A percentile compares a stretch with the other conserved stretches of the same genome.
These are phyloP conservation scores for Calidris pugnax DNA, from an alignment of 2,113 vertebrate species.

Conservation along the genomic window DNA sequence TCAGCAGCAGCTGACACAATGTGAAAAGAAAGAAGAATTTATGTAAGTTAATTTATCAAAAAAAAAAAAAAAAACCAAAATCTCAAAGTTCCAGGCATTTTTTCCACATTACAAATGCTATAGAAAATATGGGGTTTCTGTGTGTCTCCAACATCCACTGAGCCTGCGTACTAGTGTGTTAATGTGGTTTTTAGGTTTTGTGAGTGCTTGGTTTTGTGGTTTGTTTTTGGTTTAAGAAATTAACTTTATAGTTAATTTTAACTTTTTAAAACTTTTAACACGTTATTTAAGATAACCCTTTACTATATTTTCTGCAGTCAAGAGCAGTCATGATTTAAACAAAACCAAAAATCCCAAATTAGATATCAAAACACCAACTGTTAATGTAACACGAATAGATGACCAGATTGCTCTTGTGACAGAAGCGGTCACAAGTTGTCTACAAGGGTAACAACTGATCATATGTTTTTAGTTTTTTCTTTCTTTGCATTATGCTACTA, in stretches of 20 bases:
- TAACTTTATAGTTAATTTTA: background rate
- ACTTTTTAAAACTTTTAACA: background rate
- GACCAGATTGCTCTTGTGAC: constrained; percentile 43
- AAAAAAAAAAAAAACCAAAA: background rate
- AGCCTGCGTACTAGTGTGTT: background rate
- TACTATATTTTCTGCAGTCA: background rate
- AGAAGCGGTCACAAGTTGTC: background rate
- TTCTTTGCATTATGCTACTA: background rate
- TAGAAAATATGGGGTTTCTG: fast-evolving
- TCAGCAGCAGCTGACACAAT: background rate
- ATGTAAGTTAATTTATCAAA: background rate
- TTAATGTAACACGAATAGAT: background rate
- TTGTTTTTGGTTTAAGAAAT: background rate
- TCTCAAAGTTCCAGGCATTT: background rate
- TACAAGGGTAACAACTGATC: background rate
- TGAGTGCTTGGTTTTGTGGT: background rate
- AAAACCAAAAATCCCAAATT: background rate
- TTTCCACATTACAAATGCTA: background rate
- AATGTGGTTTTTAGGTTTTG: background rate
- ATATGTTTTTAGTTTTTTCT: background rate
- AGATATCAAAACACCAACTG: constrained; percentile 50
- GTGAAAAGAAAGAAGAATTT: background rate
- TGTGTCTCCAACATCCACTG: background rate
- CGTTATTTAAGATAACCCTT: background rate
- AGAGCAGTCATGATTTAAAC: background rate